Base-by-base conservation (phyloP, 2,113 vertebrate species). In the Rhynchomys soricoides region DNA sequence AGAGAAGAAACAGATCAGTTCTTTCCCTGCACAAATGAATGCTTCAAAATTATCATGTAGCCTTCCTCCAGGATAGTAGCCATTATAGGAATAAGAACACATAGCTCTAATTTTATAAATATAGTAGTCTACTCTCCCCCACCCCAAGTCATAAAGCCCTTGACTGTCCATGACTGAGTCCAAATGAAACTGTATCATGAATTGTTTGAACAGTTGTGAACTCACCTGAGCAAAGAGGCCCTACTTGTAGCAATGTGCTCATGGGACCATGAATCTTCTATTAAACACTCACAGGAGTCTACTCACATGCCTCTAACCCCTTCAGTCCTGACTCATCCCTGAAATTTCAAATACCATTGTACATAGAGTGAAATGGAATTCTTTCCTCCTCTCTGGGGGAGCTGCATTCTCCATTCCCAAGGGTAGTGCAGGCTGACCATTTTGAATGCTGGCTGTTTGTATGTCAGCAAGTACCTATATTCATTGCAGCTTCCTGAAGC, bases 401-500 rank as follows among this genome's bases (percentile, higher is more conserved):
- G 55, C 55, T 91, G 11, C 26, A 37, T 52, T 17, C 48, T 40
- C 59, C 21, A n/a, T 57, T 93, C 64, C 78, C 94, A 96, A 93
- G 34, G 52, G 62, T 79, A 40, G n/a, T 37, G 22, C 31, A 94
- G 66, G 50, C 92, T 93, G 89, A 87, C 74, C 93, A 95, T 97
- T 96, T 96, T 52, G 78, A 93, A 95, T 88, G 74, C 29, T 16
- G 87, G 68, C 70, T 91, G 83, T 96, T 94, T 96, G 78, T 91
- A 95, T 93, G 79, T 92, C 83, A 89, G 86, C 81, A 90, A 83
- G 75, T 73, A 91, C 85, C 66, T 97, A 91, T 89, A 97, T 96
- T 97, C 95, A 95, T 93, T 95, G 86, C 79, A 89, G 92, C 89
- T 97, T 97, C 88, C 71, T 77, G 96, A 95, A 93, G 90, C 95